phyloP scores from a whole-genome alignment of 2,113 vertebrate genomes.

The Perognathus longimembris region DNA sequence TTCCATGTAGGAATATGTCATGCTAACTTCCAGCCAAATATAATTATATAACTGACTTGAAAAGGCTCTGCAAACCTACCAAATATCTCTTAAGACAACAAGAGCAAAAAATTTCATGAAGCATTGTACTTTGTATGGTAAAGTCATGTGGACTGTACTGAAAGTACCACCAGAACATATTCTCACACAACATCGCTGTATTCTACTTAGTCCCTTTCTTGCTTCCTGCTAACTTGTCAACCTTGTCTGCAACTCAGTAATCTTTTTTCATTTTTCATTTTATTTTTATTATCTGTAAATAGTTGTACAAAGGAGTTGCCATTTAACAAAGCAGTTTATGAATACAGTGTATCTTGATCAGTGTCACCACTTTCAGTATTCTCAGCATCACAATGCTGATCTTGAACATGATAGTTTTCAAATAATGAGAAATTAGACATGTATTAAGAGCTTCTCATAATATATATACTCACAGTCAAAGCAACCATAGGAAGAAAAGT shows the following conservation, averaged over 20 bases:
- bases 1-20: constrained; percentile 44
- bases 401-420: not conserved
- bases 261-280: no score
- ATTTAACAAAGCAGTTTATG: no score
- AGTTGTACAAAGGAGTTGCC: no score
- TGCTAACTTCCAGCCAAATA: not conserved
- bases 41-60: constrained; percentile 21
- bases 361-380: not conserved
- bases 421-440: not conserved
- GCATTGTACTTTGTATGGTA: not conserved
- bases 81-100: constrained; percentile 41
- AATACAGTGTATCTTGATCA: no score
- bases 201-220: not conserved
- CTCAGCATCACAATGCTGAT: not conserved
- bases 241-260: not conserved
- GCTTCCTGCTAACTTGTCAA: constrained; percentile 12
- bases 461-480: not conserved
- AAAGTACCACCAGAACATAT: not conserved
- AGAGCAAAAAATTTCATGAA: constrained; percentile 27
- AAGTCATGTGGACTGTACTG: not conserved
- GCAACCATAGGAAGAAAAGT: not conserved
- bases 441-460: not conserved
- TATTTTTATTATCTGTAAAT: no score
- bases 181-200: not conserved
- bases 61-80: not conserved